phyloP scores from a whole-genome alignment of 2,113 vertebrate genomes.

The Capricornis sumatraensis region DNA sequence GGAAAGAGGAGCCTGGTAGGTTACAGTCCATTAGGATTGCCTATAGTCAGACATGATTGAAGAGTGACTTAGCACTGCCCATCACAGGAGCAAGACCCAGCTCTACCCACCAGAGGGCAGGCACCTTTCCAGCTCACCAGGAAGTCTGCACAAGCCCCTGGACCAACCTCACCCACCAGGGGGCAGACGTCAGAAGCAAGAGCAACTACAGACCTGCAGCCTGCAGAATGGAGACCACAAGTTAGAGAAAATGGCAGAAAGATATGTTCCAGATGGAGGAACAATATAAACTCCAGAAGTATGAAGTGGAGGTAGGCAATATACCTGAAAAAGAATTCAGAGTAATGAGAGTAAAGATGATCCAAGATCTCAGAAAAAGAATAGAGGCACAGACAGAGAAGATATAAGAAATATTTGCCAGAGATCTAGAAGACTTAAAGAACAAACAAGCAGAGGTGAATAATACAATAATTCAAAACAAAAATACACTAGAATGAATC shows the following conservation, averaged over 20 bases:
- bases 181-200: not conserved
- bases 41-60: not conserved
- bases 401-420: not conserved
- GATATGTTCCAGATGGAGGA: not conserved
- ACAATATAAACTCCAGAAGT: not conserved
- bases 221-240: not conserved
- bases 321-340: not conserved
- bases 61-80: not conserved
- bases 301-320: not conserved
- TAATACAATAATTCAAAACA: not conserved
- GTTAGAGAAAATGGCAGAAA: not conserved
- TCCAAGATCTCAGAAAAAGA: not conserved
- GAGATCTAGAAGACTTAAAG: not conserved
- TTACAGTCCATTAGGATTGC: not conserved
- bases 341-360: not conserved
- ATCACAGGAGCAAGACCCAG: not conserved
- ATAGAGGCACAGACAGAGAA: not conserved
- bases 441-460: not conserved
- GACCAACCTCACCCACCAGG: not conserved
- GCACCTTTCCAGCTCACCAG: not conserved
- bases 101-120: not conserved
- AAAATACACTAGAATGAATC: not conserved
- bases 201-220: not conserved
- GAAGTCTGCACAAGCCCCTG: not conserved
- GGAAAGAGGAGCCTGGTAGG: not conserved